A percentile compares a stretch with the other conserved stretches of the same genome.
Evolutionary conservation across 2,888 invertebrate species (phyloP).

Genomic region (Leptopterna dolabrata): DNA sequence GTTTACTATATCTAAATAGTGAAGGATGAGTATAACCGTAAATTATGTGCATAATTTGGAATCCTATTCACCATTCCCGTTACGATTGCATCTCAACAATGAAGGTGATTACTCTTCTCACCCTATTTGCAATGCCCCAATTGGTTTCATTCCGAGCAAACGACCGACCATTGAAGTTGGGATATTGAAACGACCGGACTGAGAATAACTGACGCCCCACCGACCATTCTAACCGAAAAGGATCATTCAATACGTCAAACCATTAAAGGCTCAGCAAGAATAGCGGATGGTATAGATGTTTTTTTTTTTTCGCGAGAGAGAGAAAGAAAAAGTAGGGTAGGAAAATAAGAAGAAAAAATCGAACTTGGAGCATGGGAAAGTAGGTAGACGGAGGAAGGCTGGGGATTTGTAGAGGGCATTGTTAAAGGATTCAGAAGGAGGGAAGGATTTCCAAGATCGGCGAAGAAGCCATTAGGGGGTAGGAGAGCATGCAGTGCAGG

Average conservation of each 20-base stretch:
- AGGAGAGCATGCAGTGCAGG: not conserved
- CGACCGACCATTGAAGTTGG: not conserved
- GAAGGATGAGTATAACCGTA: too few species aligned
- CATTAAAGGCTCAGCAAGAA: conserved; percentile 9
- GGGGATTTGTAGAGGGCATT: conserved; percentile 42
- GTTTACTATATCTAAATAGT: too few species aligned
- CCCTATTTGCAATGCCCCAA: not conserved
- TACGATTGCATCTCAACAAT: not conserved
- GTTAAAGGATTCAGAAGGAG: conserved; percentile 50
- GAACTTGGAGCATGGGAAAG: not conserved
- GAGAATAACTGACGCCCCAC: not conserved
- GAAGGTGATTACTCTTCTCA: not conserved
- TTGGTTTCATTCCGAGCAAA: not conserved
- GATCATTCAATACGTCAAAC: conserved; percentile 27
- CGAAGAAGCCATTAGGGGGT: conserved; percentile 30
- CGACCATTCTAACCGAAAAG: not conserved
- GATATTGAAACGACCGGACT: not conserved
- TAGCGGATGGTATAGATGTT: not conserved
- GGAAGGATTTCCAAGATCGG: conserved; percentile 46
- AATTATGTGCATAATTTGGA: too few species aligned
- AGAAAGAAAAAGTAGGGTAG: not conserved
- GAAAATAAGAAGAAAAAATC: not conserved
- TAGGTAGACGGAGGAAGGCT: not conserved
- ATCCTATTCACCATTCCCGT: not conserved
- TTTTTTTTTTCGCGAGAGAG: not conserved